phyloP scores from a whole-genome alignment of 1,140 invertebrate genomes.

The Trichoplusia ni region DNA sequence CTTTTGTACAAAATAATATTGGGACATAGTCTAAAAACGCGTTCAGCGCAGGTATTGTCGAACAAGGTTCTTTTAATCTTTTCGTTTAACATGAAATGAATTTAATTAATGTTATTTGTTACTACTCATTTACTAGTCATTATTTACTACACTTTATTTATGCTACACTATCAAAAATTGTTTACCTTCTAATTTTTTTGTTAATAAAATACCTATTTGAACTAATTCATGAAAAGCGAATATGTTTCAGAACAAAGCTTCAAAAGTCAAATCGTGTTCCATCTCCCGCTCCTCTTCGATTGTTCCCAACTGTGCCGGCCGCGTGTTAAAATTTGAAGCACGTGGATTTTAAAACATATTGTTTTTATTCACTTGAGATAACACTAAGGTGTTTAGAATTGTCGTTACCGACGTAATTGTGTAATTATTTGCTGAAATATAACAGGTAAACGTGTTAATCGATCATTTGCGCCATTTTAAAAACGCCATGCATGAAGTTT shows the following conservation, averaged over 20 bases:
- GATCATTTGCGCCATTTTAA: slow-evolving; percentile 14
- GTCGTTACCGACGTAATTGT: neutral
- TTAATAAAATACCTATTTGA: too few species aligned
- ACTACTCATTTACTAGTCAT: too few species aligned
- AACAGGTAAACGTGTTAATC: neutral
- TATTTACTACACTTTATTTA: too few species aligned
- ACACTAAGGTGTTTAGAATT: neutral
- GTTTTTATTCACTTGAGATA: neutral
- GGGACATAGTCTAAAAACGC: too few species aligned
- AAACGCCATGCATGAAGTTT: neutral
- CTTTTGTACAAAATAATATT: too few species aligned
- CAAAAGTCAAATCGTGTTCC: neutral
- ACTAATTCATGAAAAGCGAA: too few species aligned
- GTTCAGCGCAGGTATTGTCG: too few species aligned
- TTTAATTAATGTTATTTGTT: too few species aligned
- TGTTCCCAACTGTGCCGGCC: slow-evolving; percentile 7
- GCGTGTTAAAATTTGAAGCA: slow-evolving; percentile 16
- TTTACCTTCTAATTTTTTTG: too few species aligned
- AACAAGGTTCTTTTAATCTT: too few species aligned
- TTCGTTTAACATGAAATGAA: too few species aligned
- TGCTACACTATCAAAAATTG: too few species aligned
- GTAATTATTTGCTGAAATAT: neutral
- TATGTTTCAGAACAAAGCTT: slow-evolving; percentile 12
- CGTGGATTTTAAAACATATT: neutral
- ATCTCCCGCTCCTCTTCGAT: neutral